Base-by-base conservation (phyloP, 2,113 vertebrate genomes). In the Macrotis lagotis region DNA sequence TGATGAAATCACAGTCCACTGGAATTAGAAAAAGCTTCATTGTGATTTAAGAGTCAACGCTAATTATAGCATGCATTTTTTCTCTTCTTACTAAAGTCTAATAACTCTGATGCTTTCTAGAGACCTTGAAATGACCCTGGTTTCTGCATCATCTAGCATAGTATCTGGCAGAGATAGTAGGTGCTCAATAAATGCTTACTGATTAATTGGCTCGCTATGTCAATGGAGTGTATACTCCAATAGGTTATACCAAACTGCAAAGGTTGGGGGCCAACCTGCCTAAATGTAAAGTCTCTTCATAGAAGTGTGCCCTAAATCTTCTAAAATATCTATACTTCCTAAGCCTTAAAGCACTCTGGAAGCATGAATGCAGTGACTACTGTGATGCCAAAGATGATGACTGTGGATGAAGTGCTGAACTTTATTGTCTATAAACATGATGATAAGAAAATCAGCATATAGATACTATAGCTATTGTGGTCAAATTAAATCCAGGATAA, bases 371-470 rank as follows among this genome's bases (percentile, higher is more conserved):
- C 31, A n/a, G 59, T 74, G 59, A 74, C 37, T 22, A 74, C 59
- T 74, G 6, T n/a, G 5, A n/a, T 19, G 5, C 3, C 37, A n/a
- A n/a, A n/a, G 37, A 74, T n/a, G 53, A 31, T 11, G 26, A 55
- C 9, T 74, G 31, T 66, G 59, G 19, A n/a, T n/a, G 59, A 74
- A 74, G 37, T n/a, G 59, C 14, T 74, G 59, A 19, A n/a, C 16
- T 74, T 74, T 74, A 37, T 44, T 91, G 91, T 44, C 89, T 22
- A 47, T 22, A 93, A 93, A 10, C 88, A 74, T 91, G 66, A 94
- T 92, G 89, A 92, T 74, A 92, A 94, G 48, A 93, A 95, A 95
- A 51, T 10, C 90, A 14, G 24, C 47, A 94, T 55, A 7, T 9
- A 55, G 59, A n/a, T 74, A n/a, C n/a, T 44, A 88, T 51, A 94